Conservation (phyloP, 2,888 invertebrate species). For the Euclidia mi region DNA sequence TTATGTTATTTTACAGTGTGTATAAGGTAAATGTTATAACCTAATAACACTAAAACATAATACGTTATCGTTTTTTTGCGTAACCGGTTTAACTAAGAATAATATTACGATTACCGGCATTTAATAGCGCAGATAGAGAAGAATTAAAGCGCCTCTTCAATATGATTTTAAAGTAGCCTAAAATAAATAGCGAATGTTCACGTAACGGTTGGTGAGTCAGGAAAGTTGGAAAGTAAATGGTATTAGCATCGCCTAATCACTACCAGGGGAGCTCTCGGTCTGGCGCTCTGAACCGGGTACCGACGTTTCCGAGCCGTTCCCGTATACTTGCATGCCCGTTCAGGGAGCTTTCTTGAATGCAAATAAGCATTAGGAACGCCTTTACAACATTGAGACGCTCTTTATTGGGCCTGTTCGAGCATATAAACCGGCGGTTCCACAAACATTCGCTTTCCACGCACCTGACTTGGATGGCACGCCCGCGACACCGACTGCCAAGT, state of each 20-base stretch:
- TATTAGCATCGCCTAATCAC: slow-evolving; percentile 89
- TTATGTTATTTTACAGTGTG: slow-evolving; percentile 24
- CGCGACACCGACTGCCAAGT: slow-evolving; percentile 47
- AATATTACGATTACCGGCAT: slow-evolving; percentile 49
- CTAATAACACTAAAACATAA: slow-evolving; percentile 9
- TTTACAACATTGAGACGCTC: slow-evolving; percentile 85
- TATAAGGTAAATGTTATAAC: slow-evolving; percentile 4
- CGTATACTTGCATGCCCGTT: slow-evolving; percentile 83
- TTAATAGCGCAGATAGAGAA: slow-evolving; percentile 47
- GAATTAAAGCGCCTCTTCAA: slow-evolving; percentile 69
- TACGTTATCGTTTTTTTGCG: slow-evolving; percentile 14
- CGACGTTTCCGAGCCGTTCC: slow-evolving; percentile 74
- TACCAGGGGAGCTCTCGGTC: slow-evolving; percentile 85
- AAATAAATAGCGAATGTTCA: slow-evolving; percentile 84
- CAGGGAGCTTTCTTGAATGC: slow-evolving; percentile 86
- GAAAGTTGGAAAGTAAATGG: slow-evolving; percentile 88
- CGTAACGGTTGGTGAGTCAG: slow-evolving; percentile 85
- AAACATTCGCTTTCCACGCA: slow-evolving; percentile 73
- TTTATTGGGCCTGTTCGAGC: slow-evolving; percentile 84
- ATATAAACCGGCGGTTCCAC: slow-evolving; percentile 76
- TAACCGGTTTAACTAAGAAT: slow-evolving; percentile 46
- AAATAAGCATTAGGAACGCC: slow-evolving; percentile 88
- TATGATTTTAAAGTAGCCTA: slow-evolving; percentile 82
- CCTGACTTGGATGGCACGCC: slow-evolving; percentile 57
- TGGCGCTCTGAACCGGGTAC: slow-evolving; percentile 73